A percentile compares a stretch with the other conserved stretches of the same genome.
These are phyloP conservation scores for Thamnophis sirtalis DNA, from an alignment of 2,113 vertebrate species.

Conservation along the genomic window DNA sequence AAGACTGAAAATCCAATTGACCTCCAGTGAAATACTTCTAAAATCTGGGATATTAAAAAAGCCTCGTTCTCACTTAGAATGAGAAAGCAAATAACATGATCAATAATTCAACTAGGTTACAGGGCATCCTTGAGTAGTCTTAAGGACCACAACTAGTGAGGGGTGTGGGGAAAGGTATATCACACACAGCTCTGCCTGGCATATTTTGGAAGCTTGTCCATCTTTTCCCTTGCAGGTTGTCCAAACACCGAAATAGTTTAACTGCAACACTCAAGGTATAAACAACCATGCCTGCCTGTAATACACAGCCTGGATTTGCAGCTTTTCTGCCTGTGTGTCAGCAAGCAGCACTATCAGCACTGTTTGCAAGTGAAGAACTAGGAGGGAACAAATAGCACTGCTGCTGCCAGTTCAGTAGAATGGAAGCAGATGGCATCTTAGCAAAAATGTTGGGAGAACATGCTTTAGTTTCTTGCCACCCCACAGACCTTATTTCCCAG, in stretches of 20 bases:
- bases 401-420: neutral
- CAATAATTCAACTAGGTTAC: neutral
- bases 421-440: neutral
- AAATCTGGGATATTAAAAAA: conserved; percentile 28
- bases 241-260: neutral
- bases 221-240: neutral
- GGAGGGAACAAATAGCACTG: neutral
- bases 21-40: conserved; percentile 35
- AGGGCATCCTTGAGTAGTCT: neutral
- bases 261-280: too few species aligned
- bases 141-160: neutral
- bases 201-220: neutral
- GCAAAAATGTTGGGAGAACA: neutral
- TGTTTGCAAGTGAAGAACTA: neutral
- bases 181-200: neutral
- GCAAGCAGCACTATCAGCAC: neutral
- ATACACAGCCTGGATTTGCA: neutral
- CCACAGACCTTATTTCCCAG: neutral
- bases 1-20: conserved; percentile 41
- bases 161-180: neutral
- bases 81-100: neutral
- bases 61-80: neutral
- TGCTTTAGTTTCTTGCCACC: neutral
- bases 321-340: neutral
- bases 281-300: neutral